Conservation (phyloP, 2,797 vertebrate genomes). For the Enteromius treurensis region DNA sequence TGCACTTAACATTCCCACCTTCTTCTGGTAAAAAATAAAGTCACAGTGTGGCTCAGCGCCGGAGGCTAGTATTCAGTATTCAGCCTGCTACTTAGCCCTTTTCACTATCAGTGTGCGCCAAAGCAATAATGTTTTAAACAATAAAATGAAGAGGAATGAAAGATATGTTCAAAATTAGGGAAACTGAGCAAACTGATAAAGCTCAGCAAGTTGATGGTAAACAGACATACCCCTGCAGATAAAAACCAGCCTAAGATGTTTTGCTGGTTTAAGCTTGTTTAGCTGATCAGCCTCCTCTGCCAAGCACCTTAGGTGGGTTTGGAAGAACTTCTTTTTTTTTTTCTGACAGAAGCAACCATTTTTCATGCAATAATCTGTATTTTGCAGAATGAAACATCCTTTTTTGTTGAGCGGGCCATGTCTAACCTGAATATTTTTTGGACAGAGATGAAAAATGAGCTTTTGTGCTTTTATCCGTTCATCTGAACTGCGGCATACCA, state of each 20-base stretch:
- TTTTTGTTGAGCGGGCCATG: conserved; percentile 55
- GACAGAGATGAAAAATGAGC: conserved; percentile 68
- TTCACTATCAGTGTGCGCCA: not conserved
- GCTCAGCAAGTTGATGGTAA: not conserved
- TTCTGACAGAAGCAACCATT: not conserved
- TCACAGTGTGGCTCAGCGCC: not conserved
- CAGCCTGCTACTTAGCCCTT: not conserved
- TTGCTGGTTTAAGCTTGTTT: not conserved
- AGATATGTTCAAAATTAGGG: not conserved
- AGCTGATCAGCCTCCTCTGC: not conserved
- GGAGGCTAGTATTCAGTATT: conserved; percentile 30
- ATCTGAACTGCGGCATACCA: not conserved
- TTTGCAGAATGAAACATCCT: conserved; percentile 18
- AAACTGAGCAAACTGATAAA: conserved; percentile 16
- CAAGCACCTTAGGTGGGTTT: not conserved
- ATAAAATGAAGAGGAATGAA: not conserved
- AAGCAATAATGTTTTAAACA: conserved; percentile 34
- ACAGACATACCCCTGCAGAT: not conserved
- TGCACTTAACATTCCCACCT: conserved; percentile 64
- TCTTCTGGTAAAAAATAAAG: not conserved
- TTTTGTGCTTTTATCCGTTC: conserved; percentile 50
- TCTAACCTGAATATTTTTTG: conserved; percentile 58
- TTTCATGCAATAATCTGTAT: conserved; percentile 28
- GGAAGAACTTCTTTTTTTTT: not conserved
- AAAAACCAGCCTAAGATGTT: not conserved